Percentiles rank a stretch among this genome's conserved stretches.
phyloP scores from a whole-genome alignment of 2,113 vertebrate genomes.

The Etheostoma spectabile region DNA sequence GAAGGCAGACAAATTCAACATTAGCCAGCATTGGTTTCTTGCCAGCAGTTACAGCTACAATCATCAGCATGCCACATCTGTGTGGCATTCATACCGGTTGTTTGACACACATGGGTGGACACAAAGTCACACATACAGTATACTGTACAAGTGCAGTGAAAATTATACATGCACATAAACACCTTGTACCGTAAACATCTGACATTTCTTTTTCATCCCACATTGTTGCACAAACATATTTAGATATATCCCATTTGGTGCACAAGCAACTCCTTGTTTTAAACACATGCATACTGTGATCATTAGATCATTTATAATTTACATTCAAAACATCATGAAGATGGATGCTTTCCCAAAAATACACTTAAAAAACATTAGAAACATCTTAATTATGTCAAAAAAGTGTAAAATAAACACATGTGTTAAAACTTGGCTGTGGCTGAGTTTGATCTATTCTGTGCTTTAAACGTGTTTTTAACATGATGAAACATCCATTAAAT shows the following conservation, averaged over 20 bases:
- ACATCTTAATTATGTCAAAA: not conserved
- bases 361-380: not conserved
- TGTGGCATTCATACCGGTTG: not conserved
- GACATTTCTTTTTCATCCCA: constrained; percentile 2
- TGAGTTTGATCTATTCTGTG: not conserved
- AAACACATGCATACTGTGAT: not conserved
- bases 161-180: not conserved
- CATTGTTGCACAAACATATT: not conserved
- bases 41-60: constrained; percentile 1
- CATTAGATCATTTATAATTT: not conserved
- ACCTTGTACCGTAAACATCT: not conserved
- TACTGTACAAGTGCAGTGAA: not conserved
- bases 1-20: not conserved
- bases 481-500: not conserved
- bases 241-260: not conserved
- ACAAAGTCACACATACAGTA: not conserved
- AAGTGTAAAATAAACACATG: not conserved
- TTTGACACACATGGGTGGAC: not conserved
- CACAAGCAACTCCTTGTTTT: constrained; percentile 7
- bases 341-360: not conserved
- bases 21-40: constrained; percentile 3
- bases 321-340: not conserved
- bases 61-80: constrained; percentile 7
- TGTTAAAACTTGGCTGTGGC: not conserved
- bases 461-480: not conserved